Percentiles rank a stretch among this genome's conserved stretches.
These are phyloP conservation scores for Himalopsyche anomala DNA, from an alignment of 2,888 invertebrate species.

Conservation along the genomic window DNA sequence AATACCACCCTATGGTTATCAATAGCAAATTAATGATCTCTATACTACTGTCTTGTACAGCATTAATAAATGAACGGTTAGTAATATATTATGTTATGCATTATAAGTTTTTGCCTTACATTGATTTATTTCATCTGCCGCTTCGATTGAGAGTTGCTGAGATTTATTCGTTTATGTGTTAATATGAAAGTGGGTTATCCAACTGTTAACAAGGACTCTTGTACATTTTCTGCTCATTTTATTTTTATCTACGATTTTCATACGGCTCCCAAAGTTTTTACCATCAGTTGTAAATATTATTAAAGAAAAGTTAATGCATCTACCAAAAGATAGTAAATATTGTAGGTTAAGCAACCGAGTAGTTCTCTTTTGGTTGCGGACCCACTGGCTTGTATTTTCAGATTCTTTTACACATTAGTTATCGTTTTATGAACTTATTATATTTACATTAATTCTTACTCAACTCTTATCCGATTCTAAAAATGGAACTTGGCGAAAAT, in stretches of 20 bases:
- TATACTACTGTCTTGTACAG: not conserved
- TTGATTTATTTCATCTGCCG: conserved; percentile 2
- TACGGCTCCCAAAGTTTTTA: not conserved
- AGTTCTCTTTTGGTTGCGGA: too few species aligned
- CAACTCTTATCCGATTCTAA: too few species aligned
- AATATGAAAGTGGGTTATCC: conserved; percentile 30
- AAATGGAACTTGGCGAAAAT: too few species aligned
- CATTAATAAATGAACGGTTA: too few species aligned
- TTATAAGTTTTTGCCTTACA: not conserved
- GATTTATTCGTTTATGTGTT: conserved; percentile 7
- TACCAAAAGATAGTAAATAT: too few species aligned
- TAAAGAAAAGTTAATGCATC: too few species aligned
- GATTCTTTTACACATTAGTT: too few species aligned
- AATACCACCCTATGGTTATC: not conserved
- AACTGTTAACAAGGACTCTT: not conserved
- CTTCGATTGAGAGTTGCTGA: not conserved
- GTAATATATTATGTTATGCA: not conserved
- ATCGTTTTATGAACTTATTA: too few species aligned
- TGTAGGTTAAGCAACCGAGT: too few species aligned
- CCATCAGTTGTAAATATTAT: too few species aligned
- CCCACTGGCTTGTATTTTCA: too few species aligned
- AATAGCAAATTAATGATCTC: not conserved
- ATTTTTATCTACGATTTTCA: conserved; percentile 20
- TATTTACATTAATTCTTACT: too few species aligned
- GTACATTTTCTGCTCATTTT: conserved; percentile 11